Base-by-base conservation (phyloP, 2,113 vertebrate genomes). In the Phasianus colchicus region DNA sequence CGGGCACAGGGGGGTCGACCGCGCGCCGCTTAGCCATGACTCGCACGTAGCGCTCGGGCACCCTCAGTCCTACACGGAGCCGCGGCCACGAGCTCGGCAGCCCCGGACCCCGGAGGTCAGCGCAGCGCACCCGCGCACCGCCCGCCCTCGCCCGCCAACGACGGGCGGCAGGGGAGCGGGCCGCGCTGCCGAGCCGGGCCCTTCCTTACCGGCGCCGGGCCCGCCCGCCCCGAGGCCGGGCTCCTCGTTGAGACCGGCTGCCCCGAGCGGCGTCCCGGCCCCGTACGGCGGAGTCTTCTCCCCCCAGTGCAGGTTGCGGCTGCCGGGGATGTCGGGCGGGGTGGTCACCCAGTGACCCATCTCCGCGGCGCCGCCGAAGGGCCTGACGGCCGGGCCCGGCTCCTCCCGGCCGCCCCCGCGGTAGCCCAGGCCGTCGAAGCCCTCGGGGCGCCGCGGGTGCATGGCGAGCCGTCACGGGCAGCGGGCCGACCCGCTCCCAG, bases 261-360 rank as follows among this genome's bases (percentile, higher is more conserved):
- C 97, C 22, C 94, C 95, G 55, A 86, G 29, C 6, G 97, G 97
- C 18, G 96, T 95, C 16, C 97, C 96, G n/a, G 97, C 97, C 20
- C 98, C 98, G 32, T 94, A 97, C 13, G 98, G 97, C 6, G 99
- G 99, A 32, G 98, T 99, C 91, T 98, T 98, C 76, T 99, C 99
- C 7, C 97, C 98, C 96, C 98, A 98, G 95, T 99, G 98, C 95
- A 99, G 97, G 95, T 99, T 99, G 83, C 99, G 98, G 98, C 99
- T 99, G 25, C 99, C 99, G 10, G 99, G 99, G 81, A 99, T 99
- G 95, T 99, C 99, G 1, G 99, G 99, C 27, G 99, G 99, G 32
- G 97, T 98, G 30, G 98, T 99, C 88, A 99, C 99, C 99, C 99
- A 99, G 74, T 98, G 98, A 82, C 98, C 96, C 72, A 98, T 98